Conservation (phyloP, 2,888 invertebrate genomes). For the Spodoptera littoralis region DNA sequence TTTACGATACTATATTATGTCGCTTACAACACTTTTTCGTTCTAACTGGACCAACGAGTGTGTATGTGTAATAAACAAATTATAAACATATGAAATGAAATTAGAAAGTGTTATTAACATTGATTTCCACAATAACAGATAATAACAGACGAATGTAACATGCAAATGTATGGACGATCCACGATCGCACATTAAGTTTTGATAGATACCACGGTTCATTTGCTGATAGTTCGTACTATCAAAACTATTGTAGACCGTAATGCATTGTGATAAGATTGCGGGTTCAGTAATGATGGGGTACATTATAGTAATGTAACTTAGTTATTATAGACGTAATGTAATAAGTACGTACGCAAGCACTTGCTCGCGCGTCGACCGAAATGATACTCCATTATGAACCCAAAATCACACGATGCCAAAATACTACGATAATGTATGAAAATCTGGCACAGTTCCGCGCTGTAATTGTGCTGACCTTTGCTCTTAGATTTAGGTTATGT, state of each 20-base stretch:
- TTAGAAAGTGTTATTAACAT: constrained; percentile 75
- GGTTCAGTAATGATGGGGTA: neutral
- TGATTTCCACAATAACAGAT: constrained; percentile 66
- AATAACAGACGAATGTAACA: constrained; percentile 72
- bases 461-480: constrained; percentile 72
- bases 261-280: constrained; percentile 25
- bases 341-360: constrained; percentile 75
- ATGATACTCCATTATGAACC: constrained; percentile 76
- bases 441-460: constrained; percentile 62
- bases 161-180: constrained; percentile 73
- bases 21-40: too few species aligned
- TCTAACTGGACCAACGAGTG: constrained; percentile 10
- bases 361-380: constrained; percentile 70
- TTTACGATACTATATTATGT: too few species aligned
- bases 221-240: constrained; percentile 29
- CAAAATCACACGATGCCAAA: constrained; percentile 72
- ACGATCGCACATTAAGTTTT: constrained; percentile 70
- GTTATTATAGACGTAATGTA: constrained; percentile 58
- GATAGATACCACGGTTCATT: constrained; percentile 53
- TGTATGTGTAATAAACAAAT: constrained; percentile 41
- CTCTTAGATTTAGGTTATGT: constrained; percentile 62
- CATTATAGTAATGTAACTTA: neutral
- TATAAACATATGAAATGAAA: constrained; percentile 58
- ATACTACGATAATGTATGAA: constrained; percentile 64
- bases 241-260: constrained; percentile 51